Evolutionary conservation across 2,888 invertebrate species (phyloP).

Genomic region (Tenthredo notha): DNA sequence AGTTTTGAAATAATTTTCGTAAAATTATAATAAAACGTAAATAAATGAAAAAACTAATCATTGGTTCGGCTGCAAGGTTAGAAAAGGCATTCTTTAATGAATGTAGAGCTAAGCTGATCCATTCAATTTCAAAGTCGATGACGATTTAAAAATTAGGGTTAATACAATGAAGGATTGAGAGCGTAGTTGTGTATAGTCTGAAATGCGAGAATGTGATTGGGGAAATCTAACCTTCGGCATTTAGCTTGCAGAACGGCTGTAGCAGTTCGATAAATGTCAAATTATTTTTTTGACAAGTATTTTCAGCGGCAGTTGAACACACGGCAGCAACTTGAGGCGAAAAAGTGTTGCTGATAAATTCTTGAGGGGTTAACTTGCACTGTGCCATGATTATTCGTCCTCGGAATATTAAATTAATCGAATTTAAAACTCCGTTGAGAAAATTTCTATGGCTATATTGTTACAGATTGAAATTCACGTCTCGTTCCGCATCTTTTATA

Average conservation of each 20-base stretch:
- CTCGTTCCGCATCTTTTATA: neutral
- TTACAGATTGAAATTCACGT: neutral
- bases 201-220: neutral
- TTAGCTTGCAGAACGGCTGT: conserved; percentile 92
- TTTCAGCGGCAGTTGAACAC: conserved; percentile 90
- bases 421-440: neutral
- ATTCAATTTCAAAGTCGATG: neutral
- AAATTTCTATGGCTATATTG: neutral
- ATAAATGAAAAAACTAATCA: neutral
- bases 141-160: neutral
- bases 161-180: neutral
- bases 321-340: conserved; percentile 94
- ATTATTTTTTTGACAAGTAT: conserved; percentile 93
- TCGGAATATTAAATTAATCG: neutral
- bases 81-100: neutral
- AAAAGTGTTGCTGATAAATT: conserved; percentile 94
- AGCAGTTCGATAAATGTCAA: conserved; percentile 93
- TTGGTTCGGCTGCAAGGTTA: neutral
- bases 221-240: conserved; percentile 84
- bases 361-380: conserved; percentile 86
- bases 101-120: neutral
- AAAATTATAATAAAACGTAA: neutral
- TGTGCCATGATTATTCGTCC: conserved; percentile 79
- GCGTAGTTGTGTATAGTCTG: neutral
- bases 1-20: neutral